phyloP scores from a whole-genome alignment of 53 echinoderm and acorn worm genomes.

The Echinarachnius parma region DNA sequence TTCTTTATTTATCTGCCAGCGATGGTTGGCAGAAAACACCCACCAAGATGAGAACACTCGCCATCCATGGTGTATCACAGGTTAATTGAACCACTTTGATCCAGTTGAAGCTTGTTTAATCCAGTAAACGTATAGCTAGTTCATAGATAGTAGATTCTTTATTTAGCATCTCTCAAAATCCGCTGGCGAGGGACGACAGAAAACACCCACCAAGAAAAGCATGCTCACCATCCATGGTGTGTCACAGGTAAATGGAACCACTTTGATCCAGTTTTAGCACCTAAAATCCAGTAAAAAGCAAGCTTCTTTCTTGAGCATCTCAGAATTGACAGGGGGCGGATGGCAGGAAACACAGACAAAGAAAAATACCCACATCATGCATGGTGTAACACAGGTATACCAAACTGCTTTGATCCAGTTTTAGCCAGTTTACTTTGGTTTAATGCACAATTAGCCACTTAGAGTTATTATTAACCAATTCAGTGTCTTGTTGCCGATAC shows the following conservation, averaged over 20 bases:
- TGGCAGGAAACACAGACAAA: constrained; percentile 80
- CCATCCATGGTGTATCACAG: constrained; percentile 92
- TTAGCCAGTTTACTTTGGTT: too few relatives aligned
- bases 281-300: too few relatives aligned
- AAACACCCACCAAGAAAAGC: constrained; percentile 94
- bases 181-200: constrained; percentile 56
- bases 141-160: too few relatives aligned
- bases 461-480: too few relatives aligned
- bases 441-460: too few relatives aligned
- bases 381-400: constrained; percentile 87
- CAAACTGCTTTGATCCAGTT: too few relatives aligned
- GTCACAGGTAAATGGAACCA: constrained; percentile 69
- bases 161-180: constrained; percentile 76
- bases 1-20: too few relatives aligned
- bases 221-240: constrained; percentile 93
- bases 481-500: constrained; percentile 96
- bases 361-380: constrained; percentile 94
- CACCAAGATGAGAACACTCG: constrained; percentile 94
- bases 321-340: constrained; percentile 56
- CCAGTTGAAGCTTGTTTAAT: too few relatives aligned
- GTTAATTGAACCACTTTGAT: constrained; percentile 52
- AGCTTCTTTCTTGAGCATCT: too few relatives aligned
- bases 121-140: too few relatives aligned
- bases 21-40: constrained; percentile 72
- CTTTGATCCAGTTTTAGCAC: too few relatives aligned